Base-by-base conservation (phyloP, 1,140 invertebrate genomes). In the Lordiphosa mommai region DNA sequence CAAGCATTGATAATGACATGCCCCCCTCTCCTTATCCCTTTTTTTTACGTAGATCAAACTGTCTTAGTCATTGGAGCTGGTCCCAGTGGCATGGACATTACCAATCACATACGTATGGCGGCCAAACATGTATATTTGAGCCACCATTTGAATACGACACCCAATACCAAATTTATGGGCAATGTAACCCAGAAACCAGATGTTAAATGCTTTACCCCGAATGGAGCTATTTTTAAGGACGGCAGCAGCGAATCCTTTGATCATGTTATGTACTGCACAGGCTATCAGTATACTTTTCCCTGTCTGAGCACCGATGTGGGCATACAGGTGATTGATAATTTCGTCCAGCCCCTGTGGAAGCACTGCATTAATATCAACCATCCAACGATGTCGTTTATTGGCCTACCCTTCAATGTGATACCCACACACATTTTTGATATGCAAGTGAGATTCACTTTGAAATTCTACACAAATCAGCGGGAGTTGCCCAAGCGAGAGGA, bases 1-100 rank as follows among this genome's bases (percentile, higher is more conserved):
- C 6, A 4, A 7, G 13, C n/a, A 16, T 27, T 46, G 6, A 7
- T 10, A 14, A 51, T 38, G 16, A 17, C 6, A 17, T 16, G 6
- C 14, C 4, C n/a, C 7, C n/a, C 23, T 6, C 14, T 13, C 10
- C n/a, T 43, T 49, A 1, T n/a, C 2, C 3, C 6, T 27, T 30
- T 5, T 17, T 44, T 43, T 34, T 13, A 30, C 16, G 4, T 46
- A 87, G 87, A 56, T 68, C 57, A 87, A 57, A 74, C 64, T 5
- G 95, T 98, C 0, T 89, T 95, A 0, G 92, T 97, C 17, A 88
- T 98, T 20, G 97, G 97, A 3, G 95, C 94, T 17, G 96, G 95
- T 4, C 94, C 96, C 4, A 97, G 96, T n/a, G 96, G 96, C 17
- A 92, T 94, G 91, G 96, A 97, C 88, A 93, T 97, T 37, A 92